These are phyloP conservation scores for Forbesichthys papilliferus DNA, from an alignment of 2,113 vertebrate genomes.

Conservation along the genomic window DNA sequence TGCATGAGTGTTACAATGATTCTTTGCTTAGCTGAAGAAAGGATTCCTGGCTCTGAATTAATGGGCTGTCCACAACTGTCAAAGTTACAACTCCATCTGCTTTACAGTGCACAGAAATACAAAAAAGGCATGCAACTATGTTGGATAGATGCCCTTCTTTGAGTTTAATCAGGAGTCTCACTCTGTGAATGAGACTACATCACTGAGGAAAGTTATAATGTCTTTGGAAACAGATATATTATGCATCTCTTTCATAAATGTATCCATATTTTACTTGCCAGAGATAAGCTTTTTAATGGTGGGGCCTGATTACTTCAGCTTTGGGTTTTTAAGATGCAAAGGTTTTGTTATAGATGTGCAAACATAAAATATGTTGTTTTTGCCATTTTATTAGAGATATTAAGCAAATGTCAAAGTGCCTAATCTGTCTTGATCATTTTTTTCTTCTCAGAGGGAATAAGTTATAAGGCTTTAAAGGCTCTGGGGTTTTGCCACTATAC, in stretches of 20 bases:
- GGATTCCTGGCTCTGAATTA: conserved; percentile 15
- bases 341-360: conserved; percentile 50
- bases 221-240: conserved; percentile 37
- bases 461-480: conserved; percentile 59
- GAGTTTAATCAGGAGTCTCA: no score
- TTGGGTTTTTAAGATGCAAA: conserved; percentile 33
- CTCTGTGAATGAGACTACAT: no score
- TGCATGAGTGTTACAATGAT: conserved; percentile 17
- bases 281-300: conserved; percentile 40
- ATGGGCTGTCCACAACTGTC: conserved; percentile 25
- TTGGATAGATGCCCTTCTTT: no score
- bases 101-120: conserved; percentile 1
- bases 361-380: conserved; percentile 46
- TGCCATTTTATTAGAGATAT: conserved; percentile 40
- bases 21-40: conserved; percentile 46
- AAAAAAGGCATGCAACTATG: neutral
- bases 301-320: conserved; percentile 17
- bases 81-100: conserved; percentile 38
- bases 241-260: conserved; percentile 11
- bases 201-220: conserved; percentile 31
- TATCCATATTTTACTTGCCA: conserved; percentile 11
- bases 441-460: conserved; percentile 60
- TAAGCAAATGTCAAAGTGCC: conserved; percentile 59
- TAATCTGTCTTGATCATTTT: conserved; percentile 72
- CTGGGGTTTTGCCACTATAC: conserved; percentile 23